Conservation (phyloP, 2,888 invertebrate genomes). For the Caenorhabditis sp. region DNA sequence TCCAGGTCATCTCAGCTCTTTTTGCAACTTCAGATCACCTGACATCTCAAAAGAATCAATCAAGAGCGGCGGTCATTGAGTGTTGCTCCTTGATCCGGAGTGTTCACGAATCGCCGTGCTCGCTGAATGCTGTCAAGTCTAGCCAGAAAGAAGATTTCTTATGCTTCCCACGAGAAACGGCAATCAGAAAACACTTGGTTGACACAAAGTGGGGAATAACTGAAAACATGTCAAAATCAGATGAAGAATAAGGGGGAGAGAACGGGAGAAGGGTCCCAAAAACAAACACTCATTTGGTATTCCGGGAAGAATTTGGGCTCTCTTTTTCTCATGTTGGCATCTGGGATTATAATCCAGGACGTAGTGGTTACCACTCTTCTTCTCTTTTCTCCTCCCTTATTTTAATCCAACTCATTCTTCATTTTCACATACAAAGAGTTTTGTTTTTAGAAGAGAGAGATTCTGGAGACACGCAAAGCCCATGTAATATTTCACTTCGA, state of each 20-base stretch:
- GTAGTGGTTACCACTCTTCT: slow-evolving; percentile 38
- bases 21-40: slow-evolving; percentile 20
- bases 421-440: slow-evolving; percentile 40
- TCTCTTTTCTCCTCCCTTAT: not conserved
- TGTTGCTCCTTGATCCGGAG: slow-evolving; percentile 6
- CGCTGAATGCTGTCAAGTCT: slow-evolving; percentile 12
- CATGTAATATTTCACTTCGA: slow-evolving; percentile 41
- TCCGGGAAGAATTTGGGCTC: not conserved
- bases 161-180: slow-evolving; percentile 19
- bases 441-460: not conserved
- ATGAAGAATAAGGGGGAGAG: not conserved
- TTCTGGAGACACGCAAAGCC: slow-evolving; percentile 15
- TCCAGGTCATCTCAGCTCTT: slow-evolving; percentile 7
- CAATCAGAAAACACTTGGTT: slow-evolving; percentile 34
- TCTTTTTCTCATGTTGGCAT: slow-evolving; percentile 19
- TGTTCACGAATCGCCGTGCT: slow-evolving; percentile 52
- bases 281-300: slow-evolving; percentile 44
- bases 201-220: not conserved
- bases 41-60: slow-evolving; percentile 23
- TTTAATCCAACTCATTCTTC: slow-evolving; percentile 55
- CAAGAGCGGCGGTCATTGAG: slow-evolving; percentile 10
- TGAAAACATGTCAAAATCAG: slow-evolving; percentile 51
- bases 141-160: not conserved
- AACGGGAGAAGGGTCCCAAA: slow-evolving; percentile 15
- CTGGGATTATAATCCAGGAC: slow-evolving; percentile 30